phyloP scores from a whole-genome alignment of 2,113 vertebrate species.

The Podarcis muralis region DNA sequence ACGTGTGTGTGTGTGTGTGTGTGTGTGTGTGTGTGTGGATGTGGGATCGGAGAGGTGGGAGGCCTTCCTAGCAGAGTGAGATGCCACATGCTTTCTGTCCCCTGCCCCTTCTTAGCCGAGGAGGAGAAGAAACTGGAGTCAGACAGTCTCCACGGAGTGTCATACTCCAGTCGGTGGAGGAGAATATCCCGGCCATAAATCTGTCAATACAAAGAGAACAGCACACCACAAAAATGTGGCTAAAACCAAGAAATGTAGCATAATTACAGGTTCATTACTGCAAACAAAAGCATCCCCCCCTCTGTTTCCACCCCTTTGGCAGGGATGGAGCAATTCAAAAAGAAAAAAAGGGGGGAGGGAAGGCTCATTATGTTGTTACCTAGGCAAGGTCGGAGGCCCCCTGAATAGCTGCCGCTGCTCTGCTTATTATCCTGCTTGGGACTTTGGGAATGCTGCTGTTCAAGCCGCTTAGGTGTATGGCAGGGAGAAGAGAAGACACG shows the following conservation, averaged over 20 bases:
- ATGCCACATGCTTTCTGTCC: background rate
- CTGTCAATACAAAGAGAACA: conserved; percentile 76
- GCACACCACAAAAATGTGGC: conserved; percentile 67
- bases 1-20: too few species aligned
- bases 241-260: conserved; percentile 75
- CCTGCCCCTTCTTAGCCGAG: conserved; percentile 10
- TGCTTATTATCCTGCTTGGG: conserved; percentile 57
- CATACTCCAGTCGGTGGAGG: conserved; percentile 39
- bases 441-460: conserved; percentile 53
- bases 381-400: conserved; percentile 67
- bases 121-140: conserved; percentile 49
- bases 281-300: conserved; percentile 76
- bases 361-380: conserved; percentile 77
- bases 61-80: background rate
- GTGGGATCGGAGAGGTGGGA: background rate
- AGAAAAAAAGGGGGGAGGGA: background rate
- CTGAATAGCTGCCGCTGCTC: conserved; percentile 57
- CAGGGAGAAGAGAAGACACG: conserved; percentile 34
- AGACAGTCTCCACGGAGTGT: conserved; percentile 66
- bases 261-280: conserved; percentile 78
- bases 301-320: conserved; percentile 73
- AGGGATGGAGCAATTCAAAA: conserved; percentile 71
- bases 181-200: conserved; percentile 69
- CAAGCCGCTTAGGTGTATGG: conserved; percentile 30
- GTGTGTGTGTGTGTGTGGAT: conserved; percentile 11